Conservation (phyloP, 2,797 vertebrate genomes). For the Coregonus sp. region DNA sequence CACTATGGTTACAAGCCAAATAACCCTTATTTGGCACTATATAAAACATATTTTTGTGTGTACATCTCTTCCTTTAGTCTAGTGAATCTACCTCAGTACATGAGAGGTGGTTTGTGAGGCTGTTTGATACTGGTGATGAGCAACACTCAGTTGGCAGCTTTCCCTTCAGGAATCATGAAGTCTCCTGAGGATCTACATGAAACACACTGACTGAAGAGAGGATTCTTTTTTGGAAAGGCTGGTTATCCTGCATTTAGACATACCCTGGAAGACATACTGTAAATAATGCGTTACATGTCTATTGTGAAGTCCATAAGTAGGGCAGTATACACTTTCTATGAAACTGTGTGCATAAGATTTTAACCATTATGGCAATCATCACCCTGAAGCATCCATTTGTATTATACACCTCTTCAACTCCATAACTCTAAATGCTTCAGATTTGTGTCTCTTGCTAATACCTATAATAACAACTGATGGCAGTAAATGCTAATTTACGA, state of each 20-base stretch:
- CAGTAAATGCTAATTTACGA: not conserved
- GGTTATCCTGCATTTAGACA: constrained; percentile 51
- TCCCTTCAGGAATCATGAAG: constrained; percentile 50
- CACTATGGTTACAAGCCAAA: too few species aligned
- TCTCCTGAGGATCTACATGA: constrained; percentile 43
- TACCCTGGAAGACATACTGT: constrained; percentile 25
- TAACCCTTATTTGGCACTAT: too few species aligned
- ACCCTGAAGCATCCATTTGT: not conserved
- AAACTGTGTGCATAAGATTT: not conserved
- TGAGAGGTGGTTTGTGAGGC: constrained; percentile 13
- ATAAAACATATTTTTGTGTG: too few species aligned
- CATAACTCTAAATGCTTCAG: not conserved
- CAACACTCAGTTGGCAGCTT: constrained; percentile 26
- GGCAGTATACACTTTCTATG: not conserved
- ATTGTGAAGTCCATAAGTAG: not conserved
- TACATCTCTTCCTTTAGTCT: constrained; percentile 11
- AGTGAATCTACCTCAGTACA: constrained; percentile 17
- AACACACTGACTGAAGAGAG: constrained; percentile 44
- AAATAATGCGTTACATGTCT: not conserved
- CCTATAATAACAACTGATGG: not conserved
- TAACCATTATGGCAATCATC: not conserved
- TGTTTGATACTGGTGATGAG: constrained; percentile 46
- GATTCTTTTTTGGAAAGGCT: constrained; percentile 56
- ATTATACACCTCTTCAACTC: not conserved
- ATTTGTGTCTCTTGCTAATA: not conserved